Evolutionary conservation across 2,113 vertebrate genomes (phyloP).

Genomic region (Sceloporus undulatus): DNA sequence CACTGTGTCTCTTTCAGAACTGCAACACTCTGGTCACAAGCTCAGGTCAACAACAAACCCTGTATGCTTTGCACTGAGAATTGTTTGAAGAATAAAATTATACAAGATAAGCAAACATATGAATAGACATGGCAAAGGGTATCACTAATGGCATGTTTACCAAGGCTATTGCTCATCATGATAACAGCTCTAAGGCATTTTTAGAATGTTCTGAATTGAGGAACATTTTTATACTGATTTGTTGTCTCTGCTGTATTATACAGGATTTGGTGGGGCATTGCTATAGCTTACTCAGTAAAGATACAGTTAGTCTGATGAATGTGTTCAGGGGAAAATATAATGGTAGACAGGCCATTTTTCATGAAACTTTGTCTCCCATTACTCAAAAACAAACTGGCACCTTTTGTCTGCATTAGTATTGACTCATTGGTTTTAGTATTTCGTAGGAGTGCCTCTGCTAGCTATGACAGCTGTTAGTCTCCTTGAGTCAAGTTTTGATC

Average conservation of each 20-base stretch:
- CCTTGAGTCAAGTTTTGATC: no score
- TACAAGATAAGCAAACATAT: no score
- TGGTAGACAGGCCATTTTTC: not conserved
- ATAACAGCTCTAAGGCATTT: not conserved
- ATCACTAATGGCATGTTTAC: not conserved
- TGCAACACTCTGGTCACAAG: not conserved
- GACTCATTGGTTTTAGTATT: no score
- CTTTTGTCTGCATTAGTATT: no score
- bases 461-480: no score
- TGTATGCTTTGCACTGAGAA: not conserved
- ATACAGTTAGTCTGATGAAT: no score
- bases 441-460: no score
- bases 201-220: not conserved
- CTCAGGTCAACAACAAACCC: no score
- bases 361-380: not conserved
- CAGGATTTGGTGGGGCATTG: not conserved
- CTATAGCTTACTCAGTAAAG: no score
- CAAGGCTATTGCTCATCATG: not conserved
- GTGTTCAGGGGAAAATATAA: no score
- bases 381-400: not conserved
- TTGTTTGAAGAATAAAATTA: not conserved
- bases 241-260: not conserved
- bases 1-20: not conserved
- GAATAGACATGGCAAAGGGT: not conserved
- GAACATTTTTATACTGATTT: not conserved